Evolutionary conservation across 2,888 invertebrate species (phyloP), one percentile per base, ranked within the genome.

Genomic region (Andrena minutula): DNA sequence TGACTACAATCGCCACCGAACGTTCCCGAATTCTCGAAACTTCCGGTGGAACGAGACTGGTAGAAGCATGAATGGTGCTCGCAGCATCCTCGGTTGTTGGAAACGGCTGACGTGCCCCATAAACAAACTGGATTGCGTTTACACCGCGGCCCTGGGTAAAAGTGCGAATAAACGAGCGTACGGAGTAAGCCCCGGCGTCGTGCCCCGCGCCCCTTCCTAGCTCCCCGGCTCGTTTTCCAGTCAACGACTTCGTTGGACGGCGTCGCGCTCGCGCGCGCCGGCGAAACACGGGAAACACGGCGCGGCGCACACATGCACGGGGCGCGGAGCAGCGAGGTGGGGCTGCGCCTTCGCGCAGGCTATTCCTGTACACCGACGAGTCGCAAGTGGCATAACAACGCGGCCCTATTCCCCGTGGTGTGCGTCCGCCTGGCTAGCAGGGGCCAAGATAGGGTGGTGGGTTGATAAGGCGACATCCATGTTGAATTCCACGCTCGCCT

Each of bases 301-400:
- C 76, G 75, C 60, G 70, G 51, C n/a, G 79, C 72, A 68, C 66
- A 79, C 79, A 82, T 63, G 77, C 78, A 81, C 79, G 74, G 41
- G 41, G 1, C 41, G 16, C 66, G 76, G 82, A 53, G 47, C 66
- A 74, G 60, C 32, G 16, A 82, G 82, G 83, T 83, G 83, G 79
- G 75, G 75, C 75, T 51, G n/a, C 26, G 69, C 49, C 56, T 56
- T 41, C 12, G 23, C 20, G 58, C 71, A 72, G 71, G 82, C 83
- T 86, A 90, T 88, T 85, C 84, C 83, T 85, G 86, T 79, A 86
- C 80, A 20, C 66, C 26, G 41, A 47, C 60, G 61, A 83, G 74
- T 86, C 81, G 83, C 86, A 85, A 86, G 83, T 82, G 79, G 88
- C 88, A 88, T 90, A 90, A 87, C 88, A 90, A 89, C 86, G 83